These are phyloP conservation scores for Hypotaenidia okinawae DNA, from an alignment of 2,797 vertebrate species.

Conservation along the genomic window DNA sequence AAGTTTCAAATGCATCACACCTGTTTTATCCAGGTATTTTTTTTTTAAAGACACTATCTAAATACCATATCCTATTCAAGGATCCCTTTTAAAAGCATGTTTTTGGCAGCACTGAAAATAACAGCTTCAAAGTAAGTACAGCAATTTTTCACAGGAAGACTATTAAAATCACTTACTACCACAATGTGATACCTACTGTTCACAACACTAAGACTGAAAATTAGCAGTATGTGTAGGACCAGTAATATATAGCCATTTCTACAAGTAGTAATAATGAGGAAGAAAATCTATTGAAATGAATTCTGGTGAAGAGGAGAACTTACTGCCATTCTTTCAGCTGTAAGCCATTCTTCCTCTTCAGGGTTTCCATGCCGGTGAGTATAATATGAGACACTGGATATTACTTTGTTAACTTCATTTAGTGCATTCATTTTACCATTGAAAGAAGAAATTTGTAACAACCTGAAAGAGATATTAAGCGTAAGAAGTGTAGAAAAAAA, in stretches of 20 bases:
- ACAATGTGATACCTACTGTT: neutral
- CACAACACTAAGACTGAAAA: neutral
- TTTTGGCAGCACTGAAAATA: neutral
- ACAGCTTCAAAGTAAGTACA: neutral
- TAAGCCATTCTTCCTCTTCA: conserved; percentile 98
- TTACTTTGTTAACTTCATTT: conserved; percentile 99
- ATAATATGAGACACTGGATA: conserved; percentile 98
- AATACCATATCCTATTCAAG: neutral
- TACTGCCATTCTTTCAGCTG: conserved; percentile 99
- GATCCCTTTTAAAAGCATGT: neutral
- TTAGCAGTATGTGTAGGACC: neutral
- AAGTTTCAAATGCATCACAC: neutral
- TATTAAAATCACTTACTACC: neutral
- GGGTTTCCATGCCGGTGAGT: conserved; percentile 97
- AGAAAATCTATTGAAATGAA: neutral
- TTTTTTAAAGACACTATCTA: neutral
- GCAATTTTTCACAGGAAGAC: neutral
- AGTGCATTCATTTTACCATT: conserved; percentile 99
- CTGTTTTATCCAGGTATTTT: neutral
- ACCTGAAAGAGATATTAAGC: conserved; percentile 80
- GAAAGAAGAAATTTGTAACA: conserved; percentile 99
- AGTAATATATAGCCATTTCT: neutral
- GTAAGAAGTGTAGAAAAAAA: conserved; percentile 31
- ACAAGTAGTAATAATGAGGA: neutral
- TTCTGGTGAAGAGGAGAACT: conserved; percentile 58